A percentile compares a stretch with the other conserved stretches of the same genome.
Evolutionary conservation across 2,888 invertebrate species (phyloP).

Genomic region (Syritta pipiens): DNA sequence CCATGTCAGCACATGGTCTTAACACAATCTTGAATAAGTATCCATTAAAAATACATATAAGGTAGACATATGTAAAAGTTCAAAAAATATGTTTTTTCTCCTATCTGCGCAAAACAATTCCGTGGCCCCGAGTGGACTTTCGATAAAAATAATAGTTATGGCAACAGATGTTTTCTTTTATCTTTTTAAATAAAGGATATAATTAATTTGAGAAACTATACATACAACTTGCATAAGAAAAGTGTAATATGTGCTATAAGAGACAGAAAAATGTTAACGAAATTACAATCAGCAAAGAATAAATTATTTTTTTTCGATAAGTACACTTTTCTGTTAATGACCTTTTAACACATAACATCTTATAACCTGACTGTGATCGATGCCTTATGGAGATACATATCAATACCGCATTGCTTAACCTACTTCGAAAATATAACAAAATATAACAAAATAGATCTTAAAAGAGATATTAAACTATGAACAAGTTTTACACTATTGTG

Average conservation of each 20-base stretch:
- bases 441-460: slow-evolving; percentile 11
- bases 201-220: no score
- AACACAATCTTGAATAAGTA: no score
- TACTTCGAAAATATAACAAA: slow-evolving; percentile 7
- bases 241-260: not conserved
- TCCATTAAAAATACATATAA: no score
- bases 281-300: not conserved
- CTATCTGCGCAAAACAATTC: no score
- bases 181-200: no score
- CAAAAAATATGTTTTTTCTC: no score
- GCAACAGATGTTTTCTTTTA: not conserved
- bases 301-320: not conserved
- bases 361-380: not conserved
- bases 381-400: slow-evolving; percentile 15
- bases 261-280: not conserved
- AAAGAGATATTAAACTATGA: slow-evolving; percentile 47
- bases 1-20: no score
- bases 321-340: slow-evolving; percentile 1
- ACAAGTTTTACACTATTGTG: slow-evolving; percentile 37
- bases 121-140: slow-evolving; percentile 12
- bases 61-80: slow-evolving; percentile 18
- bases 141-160: not conserved
- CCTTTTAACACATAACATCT: not conserved
- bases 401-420: slow-evolving; percentile 18
- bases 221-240: no score